phyloP scores from a whole-genome alignment of 1,140 invertebrate genomes.

The Bombus superbus region DNA sequence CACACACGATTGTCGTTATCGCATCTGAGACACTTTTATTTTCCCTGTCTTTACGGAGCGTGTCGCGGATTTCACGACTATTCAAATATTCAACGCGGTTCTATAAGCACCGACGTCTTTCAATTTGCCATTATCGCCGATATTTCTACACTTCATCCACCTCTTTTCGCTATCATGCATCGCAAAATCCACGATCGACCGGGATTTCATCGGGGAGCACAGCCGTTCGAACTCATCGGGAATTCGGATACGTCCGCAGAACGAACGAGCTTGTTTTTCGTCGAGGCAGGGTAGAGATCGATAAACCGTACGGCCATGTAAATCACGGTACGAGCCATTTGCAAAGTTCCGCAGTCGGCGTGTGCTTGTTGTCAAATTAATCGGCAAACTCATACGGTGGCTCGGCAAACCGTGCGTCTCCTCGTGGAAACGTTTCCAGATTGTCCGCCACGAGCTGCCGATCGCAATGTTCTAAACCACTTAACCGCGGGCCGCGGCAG shows the following conservation, averaged over 20 bases:
- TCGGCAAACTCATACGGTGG: constrained; percentile 50
- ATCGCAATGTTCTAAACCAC: constrained; percentile 64
- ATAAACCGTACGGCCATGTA: constrained; percentile 31
- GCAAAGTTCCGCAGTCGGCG: constrained; percentile 25
- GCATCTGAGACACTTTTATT: too few species aligned
- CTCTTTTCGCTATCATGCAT: background rate
- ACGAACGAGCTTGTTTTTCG: constrained; percentile 25
- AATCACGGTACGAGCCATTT: constrained; percentile 35
- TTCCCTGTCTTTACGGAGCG: too few species aligned
- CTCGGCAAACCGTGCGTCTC: constrained; percentile 36
- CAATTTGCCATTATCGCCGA: too few species aligned
- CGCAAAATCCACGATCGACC: background rate
- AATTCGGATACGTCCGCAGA: background rate
- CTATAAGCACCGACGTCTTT: too few species aligned
- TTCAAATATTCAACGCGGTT: too few species aligned
- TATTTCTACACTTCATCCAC: too few species aligned
- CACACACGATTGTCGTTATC: too few species aligned
- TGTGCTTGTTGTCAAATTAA: constrained; percentile 46
- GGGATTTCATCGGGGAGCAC: background rate
- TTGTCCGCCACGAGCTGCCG: constrained; percentile 48
- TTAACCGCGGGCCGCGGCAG: constrained; percentile 53
- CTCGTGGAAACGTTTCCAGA: constrained; percentile 54
- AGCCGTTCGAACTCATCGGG: background rate
- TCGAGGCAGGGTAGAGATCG: background rate
- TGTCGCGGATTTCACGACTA: too few species aligned